Evolutionary conservation across 2,888 invertebrate genomes (phyloP).

Genomic region (Pteria penguin): DNA sequence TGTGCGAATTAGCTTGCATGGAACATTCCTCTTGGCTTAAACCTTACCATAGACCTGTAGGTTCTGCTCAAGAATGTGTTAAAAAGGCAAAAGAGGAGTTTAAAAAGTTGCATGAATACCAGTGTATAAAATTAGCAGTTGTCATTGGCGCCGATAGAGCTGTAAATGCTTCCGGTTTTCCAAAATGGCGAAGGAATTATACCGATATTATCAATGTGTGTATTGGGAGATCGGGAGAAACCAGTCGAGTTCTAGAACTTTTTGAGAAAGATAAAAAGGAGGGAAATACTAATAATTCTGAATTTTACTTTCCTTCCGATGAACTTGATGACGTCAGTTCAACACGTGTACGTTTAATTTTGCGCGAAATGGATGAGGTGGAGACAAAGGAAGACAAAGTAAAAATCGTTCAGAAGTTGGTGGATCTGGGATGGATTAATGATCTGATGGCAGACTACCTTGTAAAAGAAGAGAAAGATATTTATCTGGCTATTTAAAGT

Average conservation of each 20-base stretch:
- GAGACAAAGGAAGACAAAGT: background rate
- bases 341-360: conserved; percentile 34
- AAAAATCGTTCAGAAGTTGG: conserved; percentile 17
- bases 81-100: conserved; percentile 31
- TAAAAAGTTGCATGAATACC: background rate
- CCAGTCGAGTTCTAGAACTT: conserved; percentile 22
- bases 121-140: conserved; percentile 28
- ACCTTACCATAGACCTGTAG: conserved; percentile 39
- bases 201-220: conserved; percentile 32
- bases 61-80: conserved; percentile 47
- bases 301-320: conserved; percentile 42
- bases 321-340: conserved; percentile 54
- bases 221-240: conserved; percentile 49
- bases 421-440: conserved; percentile 30
- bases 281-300: conserved; percentile 21
- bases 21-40: conserved; percentile 37
- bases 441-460: conserved; percentile 37
- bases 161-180: conserved; percentile 34
- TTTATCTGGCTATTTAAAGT: too few relatives aligned
- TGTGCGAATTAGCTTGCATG: conserved; percentile 46
- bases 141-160: conserved; percentile 54
- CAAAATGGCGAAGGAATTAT: conserved; percentile 44
- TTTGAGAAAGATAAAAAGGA: conserved; percentile 38
- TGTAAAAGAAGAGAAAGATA: too few relatives aligned
- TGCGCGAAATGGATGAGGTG: background rate